Base-by-base conservation (phyloP, 1,140 invertebrate genomes). In the Leptinotarsa lineolata region DNA sequence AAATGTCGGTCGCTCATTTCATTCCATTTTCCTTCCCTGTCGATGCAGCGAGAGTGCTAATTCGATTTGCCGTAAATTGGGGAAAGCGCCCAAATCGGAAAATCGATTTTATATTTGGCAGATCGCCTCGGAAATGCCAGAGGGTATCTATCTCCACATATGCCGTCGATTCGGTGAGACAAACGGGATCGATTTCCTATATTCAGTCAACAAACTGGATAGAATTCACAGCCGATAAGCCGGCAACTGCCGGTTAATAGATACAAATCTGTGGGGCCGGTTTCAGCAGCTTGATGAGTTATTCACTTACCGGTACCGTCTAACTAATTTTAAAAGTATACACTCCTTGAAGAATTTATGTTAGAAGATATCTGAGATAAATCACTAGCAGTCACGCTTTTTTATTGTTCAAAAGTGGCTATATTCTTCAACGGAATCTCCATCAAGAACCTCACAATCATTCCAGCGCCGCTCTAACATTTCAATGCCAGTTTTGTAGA, bases 1-100 rank as follows among this genome's bases (percentile, higher is more conserved):
- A 15, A 5, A 54, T 8, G 48, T 54, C 48, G 48, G 15, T 54
- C n/a, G 15, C 48, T 18, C n/a, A 54, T 54, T 54, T 18, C 15
- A 18, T 8, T 18, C 48, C 48, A 16, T 54, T 54, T 54, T 18
- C 15, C 48, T 54, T 54, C 16, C 48, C 48, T 54, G 48, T n/a
- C 64, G 22, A 30, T 30, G 64, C 15, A 15, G 64, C 64, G 54
- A 18, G 68, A 21, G 68, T 69, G 68, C 68, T 69, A 69, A 69
- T 69, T 69, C 54, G 39, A 69, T 69, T 69, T 59, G 46, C 68
- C 21, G 68, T 69, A 69, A 69, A 69, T 69, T 69, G 68, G 68
- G 68, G 45, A 69, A 69, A 69, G 68, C 68, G 46, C 54, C 68
- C 30, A 69, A 69, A 69, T 69, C 59, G 68, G 54, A 15, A 48